A percentile compares a stretch with the other conserved stretches of the same genome.
Evolutionary conservation across 2,888 invertebrate genomes (phyloP).

Genomic region (Temnothorax rugatulus): DNA sequence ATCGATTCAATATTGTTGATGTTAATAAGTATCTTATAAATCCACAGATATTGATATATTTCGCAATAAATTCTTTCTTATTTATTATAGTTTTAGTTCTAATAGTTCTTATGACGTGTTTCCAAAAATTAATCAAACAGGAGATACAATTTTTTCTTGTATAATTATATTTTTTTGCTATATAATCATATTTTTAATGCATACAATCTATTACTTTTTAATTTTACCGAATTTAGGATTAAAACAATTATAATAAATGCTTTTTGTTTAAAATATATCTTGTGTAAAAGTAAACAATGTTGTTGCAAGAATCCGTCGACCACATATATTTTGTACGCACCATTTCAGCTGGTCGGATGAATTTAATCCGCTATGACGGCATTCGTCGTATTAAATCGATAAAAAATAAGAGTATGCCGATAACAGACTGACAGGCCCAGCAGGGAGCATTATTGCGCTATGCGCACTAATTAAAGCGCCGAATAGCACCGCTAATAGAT

Average conservation of each 20-base stretch:
- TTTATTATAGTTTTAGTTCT: neutral
- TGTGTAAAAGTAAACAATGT: neutral
- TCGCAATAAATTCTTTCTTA: neutral
- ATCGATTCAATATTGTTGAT: neutral
- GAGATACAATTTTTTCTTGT: too few species aligned
- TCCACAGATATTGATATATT: neutral
- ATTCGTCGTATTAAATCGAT: constrained; percentile 16
- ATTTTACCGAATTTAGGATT: too few species aligned
- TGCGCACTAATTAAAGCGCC: constrained; percentile 28
- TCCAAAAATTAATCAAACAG: too few species aligned
- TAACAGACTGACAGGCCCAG: neutral
- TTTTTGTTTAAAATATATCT: neutral
- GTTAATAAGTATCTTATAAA: neutral
- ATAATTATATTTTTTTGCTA: too few species aligned
- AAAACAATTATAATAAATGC: too few species aligned
- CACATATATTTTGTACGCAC: neutral
- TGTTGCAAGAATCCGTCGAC: neutral
- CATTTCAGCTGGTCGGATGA: neutral
- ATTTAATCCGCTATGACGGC: neutral
- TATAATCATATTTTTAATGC: too few species aligned
- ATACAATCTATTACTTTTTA: too few species aligned
- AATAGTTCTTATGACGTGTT: too few species aligned
- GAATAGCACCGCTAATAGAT: constrained; percentile 35
- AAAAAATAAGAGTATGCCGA: constrained; percentile 22
- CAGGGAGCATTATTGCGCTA: constrained; percentile 21